phyloP scores from a whole-genome alignment of 2,888 invertebrate species.

The Trichogramma dendrolimi region DNA sequence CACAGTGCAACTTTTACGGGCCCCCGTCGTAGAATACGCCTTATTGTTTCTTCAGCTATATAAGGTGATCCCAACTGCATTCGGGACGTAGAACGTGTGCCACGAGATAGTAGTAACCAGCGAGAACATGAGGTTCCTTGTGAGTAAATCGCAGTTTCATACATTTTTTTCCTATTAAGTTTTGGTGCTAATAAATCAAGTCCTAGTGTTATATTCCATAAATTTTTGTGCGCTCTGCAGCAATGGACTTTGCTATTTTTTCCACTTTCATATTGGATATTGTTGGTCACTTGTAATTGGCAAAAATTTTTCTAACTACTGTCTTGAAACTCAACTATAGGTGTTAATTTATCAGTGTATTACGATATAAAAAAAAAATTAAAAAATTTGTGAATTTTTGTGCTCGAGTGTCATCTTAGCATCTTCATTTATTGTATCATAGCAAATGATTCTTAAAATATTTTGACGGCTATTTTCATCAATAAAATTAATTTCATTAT shows the following conservation, averaged over 20 bases:
- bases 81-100: conserved; percentile 31
- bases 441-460: background rate
- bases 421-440: background rate
- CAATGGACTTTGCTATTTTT: too few relatives aligned
- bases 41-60: conserved; percentile 40
- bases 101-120: conserved; percentile 31
- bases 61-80: conserved; percentile 34
- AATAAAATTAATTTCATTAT: background rate
- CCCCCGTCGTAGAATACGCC: background rate
- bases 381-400: too few relatives aligned
- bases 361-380: too few relatives aligned
- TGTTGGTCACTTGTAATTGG: too few relatives aligned
- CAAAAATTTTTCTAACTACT: too few relatives aligned
- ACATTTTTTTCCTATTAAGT: background rate
- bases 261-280: too few relatives aligned
- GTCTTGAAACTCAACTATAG: too few relatives aligned
- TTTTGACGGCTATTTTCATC: background rate
- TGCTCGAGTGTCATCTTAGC: too few relatives aligned
- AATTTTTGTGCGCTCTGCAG: background rate
- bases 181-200: background rate
- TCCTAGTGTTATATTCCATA: background rate
- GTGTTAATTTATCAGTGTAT: too few relatives aligned
- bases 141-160: conserved; percentile 32
- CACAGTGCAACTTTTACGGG: too few relatives aligned
- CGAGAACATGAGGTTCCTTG: conserved; percentile 38